A percentile compares a stretch with the other conserved stretches of the same genome.
phyloP scores from a whole-genome alignment of 2,888 invertebrate genomes.

The Caenorhabditis sp. region DNA sequence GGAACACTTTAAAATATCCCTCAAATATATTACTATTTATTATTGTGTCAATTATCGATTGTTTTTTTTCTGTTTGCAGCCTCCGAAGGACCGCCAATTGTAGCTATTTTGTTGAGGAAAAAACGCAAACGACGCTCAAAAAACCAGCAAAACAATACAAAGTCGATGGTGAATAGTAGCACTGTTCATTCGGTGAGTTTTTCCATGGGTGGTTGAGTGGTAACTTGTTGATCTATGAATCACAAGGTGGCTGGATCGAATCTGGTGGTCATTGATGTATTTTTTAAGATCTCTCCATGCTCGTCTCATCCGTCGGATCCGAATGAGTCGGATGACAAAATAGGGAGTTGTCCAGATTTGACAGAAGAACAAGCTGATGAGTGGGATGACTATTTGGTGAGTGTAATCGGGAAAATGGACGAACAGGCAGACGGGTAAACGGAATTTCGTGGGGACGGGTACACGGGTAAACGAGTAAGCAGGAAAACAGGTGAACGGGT shows the following conservation, averaged over 20 bases:
- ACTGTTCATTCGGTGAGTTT: slow-evolving; percentile 30
- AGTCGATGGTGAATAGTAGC: slow-evolving; percentile 35
- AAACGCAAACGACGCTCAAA: slow-evolving; percentile 57
- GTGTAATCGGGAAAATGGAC: not conserved
- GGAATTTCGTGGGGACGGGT: too few relatives aligned
- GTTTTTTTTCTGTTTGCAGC: slow-evolving; percentile 40
- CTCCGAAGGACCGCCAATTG: slow-evolving; percentile 62
- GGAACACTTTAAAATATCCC: not conserved
- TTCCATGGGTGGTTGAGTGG: too few relatives aligned
- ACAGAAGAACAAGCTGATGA: slow-evolving; percentile 51
- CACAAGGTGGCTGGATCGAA: too few relatives aligned
- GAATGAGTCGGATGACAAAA: slow-evolving; percentile 14
- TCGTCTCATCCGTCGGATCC: slow-evolving; percentile 51
- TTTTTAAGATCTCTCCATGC: slow-evolving; percentile 33
- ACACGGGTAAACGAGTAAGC: too few relatives aligned
- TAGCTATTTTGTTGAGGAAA: slow-evolving; percentile 64
- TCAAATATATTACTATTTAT: slow-evolving; percentile 6
- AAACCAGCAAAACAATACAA: slow-evolving; percentile 23
- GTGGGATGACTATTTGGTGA: slow-evolving; percentile 59
- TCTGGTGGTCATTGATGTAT: too few relatives aligned
- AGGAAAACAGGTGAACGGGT: too few relatives aligned
- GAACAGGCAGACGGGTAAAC: too few relatives aligned
- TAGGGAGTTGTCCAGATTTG: slow-evolving; percentile 3
- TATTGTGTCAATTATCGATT: not conserved
- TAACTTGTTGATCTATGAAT: too few relatives aligned